These are phyloP conservation scores for Apis laboriosa DNA, from an alignment of 1,140 invertebrate genomes.

Conservation along the genomic window DNA sequence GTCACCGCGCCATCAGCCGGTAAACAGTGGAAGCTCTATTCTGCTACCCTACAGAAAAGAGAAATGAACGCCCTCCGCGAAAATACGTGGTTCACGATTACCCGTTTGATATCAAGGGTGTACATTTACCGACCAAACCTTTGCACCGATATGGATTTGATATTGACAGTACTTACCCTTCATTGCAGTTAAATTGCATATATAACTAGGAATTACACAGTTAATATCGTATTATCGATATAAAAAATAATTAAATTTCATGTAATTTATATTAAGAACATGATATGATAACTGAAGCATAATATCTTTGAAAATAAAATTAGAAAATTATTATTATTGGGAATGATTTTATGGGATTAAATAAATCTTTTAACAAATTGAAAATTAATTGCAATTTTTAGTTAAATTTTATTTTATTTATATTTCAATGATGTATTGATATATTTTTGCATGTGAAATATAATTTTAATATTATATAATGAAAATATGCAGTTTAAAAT, in stretches of 20 bases:
- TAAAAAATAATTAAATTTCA: not conserved
- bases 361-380: too few relatives aligned
- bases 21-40: slow-evolving; percentile 38
- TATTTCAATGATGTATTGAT: too few relatives aligned
- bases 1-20: slow-evolving; percentile 55
- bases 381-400: too few relatives aligned
- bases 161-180: not conserved
- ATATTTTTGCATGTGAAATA: too few relatives aligned
- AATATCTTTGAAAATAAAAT: too few relatives aligned
- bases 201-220: not conserved
- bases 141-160: not conserved
- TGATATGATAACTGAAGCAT: too few relatives aligned
- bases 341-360: too few relatives aligned
- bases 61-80: slow-evolving; percentile 51
- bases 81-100: slow-evolving; percentile 40
- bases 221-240: not conserved
- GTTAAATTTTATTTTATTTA: too few relatives aligned
- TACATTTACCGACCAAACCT: slow-evolving; percentile 60
- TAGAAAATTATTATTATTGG: too few relatives aligned
- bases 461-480: too few relatives aligned
- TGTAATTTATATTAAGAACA: too few relatives aligned
- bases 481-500: too few relatives aligned
- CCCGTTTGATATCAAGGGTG: slow-evolving; percentile 15
- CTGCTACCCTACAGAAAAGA: slow-evolving; percentile 34
- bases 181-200: not conserved